Evolutionary conservation across 2,113 vertebrate genomes (phyloP).

Genomic region (Irena cyanogastra): DNA sequence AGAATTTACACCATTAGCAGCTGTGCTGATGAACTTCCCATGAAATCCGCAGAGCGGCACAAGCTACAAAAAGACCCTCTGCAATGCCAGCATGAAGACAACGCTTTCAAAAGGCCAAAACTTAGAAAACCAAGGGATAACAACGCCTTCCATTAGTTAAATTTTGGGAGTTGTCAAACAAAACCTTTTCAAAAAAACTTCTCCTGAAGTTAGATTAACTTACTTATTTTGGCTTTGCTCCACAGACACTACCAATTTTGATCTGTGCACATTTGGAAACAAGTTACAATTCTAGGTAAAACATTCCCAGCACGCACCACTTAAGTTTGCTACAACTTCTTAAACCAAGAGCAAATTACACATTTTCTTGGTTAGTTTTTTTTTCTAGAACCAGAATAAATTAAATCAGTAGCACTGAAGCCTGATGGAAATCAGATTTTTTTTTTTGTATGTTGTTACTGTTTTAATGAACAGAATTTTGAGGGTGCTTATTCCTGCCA

Average conservation of each 20-base stretch:
- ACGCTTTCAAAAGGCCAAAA: not conserved
- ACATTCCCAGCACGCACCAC: not conserved
- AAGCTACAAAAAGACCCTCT: not conserved
- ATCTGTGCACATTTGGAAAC: not conserved
- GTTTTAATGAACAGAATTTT: not conserved
- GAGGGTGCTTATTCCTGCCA: not conserved
- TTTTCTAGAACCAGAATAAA: not conserved
- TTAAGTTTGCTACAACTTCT: not conserved
- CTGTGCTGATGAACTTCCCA: not conserved
- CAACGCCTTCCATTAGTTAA: not conserved
- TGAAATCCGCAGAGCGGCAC: not conserved
- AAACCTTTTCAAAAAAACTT: not conserved
- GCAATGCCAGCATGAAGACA: not conserved
- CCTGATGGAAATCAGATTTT: rapidly evolving
- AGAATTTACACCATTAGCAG: not conserved
- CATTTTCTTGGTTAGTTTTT: not conserved
- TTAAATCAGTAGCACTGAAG: not conserved
- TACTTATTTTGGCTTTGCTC: not conserved
- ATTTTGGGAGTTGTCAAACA: not conserved
- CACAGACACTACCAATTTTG: not conserved
- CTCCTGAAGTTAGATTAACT: not conserved
- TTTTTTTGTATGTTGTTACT: not conserved
- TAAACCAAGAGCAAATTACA: not conserved
- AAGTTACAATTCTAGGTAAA: not conserved
- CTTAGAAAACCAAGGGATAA: not conserved